Evolutionary conservation across 2,113 vertebrate genomes (phyloP).

Genomic region (Cygnus buccinator): DNA sequence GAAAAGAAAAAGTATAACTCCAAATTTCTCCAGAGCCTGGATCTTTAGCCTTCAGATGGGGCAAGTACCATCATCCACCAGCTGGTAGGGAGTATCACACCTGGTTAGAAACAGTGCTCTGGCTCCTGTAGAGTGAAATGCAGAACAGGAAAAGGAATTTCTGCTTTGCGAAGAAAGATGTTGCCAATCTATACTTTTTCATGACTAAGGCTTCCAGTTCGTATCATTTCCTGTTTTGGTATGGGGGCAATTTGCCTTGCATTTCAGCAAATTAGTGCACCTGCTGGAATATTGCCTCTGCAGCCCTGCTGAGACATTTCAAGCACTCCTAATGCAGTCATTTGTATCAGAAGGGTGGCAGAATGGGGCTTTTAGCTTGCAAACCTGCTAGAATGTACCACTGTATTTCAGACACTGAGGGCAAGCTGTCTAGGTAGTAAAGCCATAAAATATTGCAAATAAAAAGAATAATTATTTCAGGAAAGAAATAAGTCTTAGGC

Average conservation of each 20-base stretch:
- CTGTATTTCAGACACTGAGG: neutral
- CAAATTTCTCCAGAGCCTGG: neutral
- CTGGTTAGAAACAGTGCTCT: neutral
- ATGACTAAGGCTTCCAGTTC: neutral
- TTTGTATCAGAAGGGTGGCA: slow-evolving; percentile 31
- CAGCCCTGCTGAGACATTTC: slow-evolving; percentile 14
- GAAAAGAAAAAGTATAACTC: neutral
- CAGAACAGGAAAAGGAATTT: neutral
- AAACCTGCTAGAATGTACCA: slow-evolving; percentile 23
- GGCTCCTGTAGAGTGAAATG: neutral
- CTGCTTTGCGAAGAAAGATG: neutral
- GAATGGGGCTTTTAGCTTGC: slow-evolving; percentile 4
- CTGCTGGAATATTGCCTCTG: slow-evolving; percentile 19
- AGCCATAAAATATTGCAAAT: neutral
- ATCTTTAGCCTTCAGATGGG: neutral
- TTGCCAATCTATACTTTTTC: neutral
- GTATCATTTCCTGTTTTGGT: neutral
- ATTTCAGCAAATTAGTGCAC: neutral
- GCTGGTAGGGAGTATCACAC: neutral
- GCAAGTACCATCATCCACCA: neutral
- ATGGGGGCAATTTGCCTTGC: neutral
- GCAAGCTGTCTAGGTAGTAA: neutral
- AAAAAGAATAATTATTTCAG: neutral
- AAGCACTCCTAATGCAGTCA: neutral
- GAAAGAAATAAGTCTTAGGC: neutral